Evolutionary conservation across 2,888 invertebrate species (phyloP), one percentile per base, ranked within the genome.

Genomic region (Rhingia rostrata): DNA sequence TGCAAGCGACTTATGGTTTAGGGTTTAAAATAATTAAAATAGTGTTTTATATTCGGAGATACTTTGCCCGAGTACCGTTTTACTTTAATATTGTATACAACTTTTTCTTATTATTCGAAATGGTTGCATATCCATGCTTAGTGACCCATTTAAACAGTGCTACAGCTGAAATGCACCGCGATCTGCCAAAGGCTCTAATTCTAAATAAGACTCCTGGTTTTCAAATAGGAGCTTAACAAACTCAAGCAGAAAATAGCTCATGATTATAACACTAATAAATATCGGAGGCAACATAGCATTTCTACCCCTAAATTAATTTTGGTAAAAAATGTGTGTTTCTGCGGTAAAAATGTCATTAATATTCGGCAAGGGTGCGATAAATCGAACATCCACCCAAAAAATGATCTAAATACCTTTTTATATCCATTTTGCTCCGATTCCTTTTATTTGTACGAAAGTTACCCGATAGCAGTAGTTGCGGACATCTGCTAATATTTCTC

Each of bases 291-390:
- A 41, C 43, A 54, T n/a, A 39, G 32, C 7, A 14, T 45, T 37
- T 33, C 5, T 37, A 10, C 63, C 66, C 66, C 51, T 49, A 14
- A 9, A 30, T 1, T 43, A 12, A 10, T 78, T 79, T 69, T 73
- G 51, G 5, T 49, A 64, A 63, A 79, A 83, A 79, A 83, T 35
- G 9, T 43, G 51, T 30, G 45, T 67, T 79, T 82, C 69, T 63
- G 63, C 32, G 67, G 63, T 69, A 73, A 79, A 82, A 82, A 32
- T 1, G 7, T 35, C 41, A 33, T n/a, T 35, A 7, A 22, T 43
- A 35, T 22, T 39, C 22, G 4, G 56, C 6, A 75, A 45, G 83
- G 83, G 83, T 83, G 83, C 51, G 67, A 58, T 58, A 63, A 79
- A 12, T 2, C 22, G 22, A 22, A 22, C 2, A 22, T 33, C 79